Conservation (phyloP, 2,797 vertebrate species). For the Poeciliopsis paucimaculata region DNA sequence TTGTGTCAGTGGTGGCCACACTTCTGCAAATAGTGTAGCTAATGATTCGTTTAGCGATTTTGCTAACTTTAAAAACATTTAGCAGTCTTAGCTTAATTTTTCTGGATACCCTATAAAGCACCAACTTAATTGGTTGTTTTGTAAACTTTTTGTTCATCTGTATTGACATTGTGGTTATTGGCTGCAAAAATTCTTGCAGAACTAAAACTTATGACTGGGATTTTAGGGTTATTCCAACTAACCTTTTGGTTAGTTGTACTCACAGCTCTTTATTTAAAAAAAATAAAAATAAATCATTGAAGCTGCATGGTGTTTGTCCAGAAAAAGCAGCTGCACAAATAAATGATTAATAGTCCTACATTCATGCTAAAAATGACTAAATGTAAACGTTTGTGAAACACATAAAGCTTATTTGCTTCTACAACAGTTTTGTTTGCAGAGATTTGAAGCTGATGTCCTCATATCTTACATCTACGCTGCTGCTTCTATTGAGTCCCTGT, state of each 20-base stretch:
- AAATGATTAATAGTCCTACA: not conserved
- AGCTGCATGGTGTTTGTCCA: not conserved
- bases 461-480: not conserved
- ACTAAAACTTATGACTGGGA: not conserved
- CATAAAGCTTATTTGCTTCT: not conserved
- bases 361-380: not conserved
- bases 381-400: not conserved
- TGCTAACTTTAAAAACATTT: not conserved
- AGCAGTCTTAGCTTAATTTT: not conserved
- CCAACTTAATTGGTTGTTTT: not conserved
- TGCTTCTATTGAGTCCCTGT: conserved; percentile 5
- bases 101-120: not conserved
- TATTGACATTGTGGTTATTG: not conserved
- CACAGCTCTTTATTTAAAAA: not conserved
- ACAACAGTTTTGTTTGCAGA: not conserved
- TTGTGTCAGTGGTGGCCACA: not conserved
- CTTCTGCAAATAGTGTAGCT: not conserved
- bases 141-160: not conserved
- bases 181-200: not conserved
- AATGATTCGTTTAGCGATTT: not conserved
- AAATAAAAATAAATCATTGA: not conserved
- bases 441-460: not conserved
- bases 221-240: not conserved
- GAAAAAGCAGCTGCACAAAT: not conserved
- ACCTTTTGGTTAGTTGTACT: not conserved